Evolutionary conservation across 2,888 invertebrate species (phyloP), one percentile per base, ranked within the genome.

Genomic region (Junonia oenone): DNA sequence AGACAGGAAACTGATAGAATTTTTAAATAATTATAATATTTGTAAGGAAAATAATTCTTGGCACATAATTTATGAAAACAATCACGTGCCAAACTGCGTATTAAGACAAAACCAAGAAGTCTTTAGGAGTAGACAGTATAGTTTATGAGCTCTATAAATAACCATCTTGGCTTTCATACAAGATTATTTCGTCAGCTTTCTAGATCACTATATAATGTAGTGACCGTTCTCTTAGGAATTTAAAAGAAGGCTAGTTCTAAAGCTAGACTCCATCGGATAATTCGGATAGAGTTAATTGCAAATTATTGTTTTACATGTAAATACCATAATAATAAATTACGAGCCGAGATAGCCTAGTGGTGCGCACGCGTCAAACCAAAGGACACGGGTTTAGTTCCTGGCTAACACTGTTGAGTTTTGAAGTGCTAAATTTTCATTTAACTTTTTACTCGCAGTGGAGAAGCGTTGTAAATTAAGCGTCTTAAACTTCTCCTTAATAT

Each of bases 1-100:
- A 81, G 76, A 73, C 78, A 71, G 65, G 63, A 59, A n/a, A 64
- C 33, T 40, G 45, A 33, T 13, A 14, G 2, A n/a, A 35, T 46
- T 51, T 46, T 58, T 11, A 37, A 37, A 50, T 35, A 19, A 33
- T 47, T 13, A 51, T 40, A n/a, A 40, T 33, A 37, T 38, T 46
- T 45, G 33, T 31, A 48, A 55, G 17, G 33, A 47, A 47, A 45
- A 47, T 47, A 47, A 52, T 13, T 49, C 40, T 65, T 60, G 60
- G 56, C 61, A 58, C 45, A 6, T 19, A 46, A 31, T 27, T n/a
- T 11, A 29, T 47, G 47, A 27, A n/a, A 40, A 26, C 14, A 40
- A 33, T 53, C 47, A 51, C 46, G 55, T 55, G 59, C 56, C 59
- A 56, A 53, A 33, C 13, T 57, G 45, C 45, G 22, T 35, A 29